Conservation (phyloP, 2,113 vertebrate genomes). For the Nesogale talazaci region DNA sequence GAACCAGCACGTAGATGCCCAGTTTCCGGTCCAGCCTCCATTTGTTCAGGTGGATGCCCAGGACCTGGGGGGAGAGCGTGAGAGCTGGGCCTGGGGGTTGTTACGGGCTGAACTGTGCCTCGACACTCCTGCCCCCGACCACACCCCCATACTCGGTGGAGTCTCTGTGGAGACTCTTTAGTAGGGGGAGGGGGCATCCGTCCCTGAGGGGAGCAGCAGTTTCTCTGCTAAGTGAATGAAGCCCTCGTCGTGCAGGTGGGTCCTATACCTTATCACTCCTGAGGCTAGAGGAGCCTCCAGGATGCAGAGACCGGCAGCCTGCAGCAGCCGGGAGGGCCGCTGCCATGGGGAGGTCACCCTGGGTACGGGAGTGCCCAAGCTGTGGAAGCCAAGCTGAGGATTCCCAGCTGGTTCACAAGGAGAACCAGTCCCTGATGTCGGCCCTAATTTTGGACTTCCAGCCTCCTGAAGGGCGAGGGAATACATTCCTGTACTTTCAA, state of each 20-base stretch:
- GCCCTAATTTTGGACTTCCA: neutral
- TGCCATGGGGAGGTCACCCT: neutral
- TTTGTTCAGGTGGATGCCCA: conserved; percentile 95
- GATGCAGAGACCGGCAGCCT: neutral
- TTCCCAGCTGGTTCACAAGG: neutral
- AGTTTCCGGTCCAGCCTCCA: conserved; percentile 96
- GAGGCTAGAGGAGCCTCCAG: neutral
- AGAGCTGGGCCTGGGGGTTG: neutral
- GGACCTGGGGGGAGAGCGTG: conserved; percentile 86
- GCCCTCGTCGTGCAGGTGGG: neutral
- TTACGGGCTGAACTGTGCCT: neutral
- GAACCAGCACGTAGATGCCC: conserved; percentile 92
- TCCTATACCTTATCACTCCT: neutral
- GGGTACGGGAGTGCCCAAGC: neutral
- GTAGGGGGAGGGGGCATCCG: neutral
- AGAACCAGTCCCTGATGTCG: neutral
- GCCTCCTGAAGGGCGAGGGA: neutral
- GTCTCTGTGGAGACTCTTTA: neutral
- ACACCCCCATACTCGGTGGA: neutral
- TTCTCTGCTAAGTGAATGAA: neutral
- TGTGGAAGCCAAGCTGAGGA: neutral
- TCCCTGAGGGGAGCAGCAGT: neutral
- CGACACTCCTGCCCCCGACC: no score
- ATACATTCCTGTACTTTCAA: neutral
- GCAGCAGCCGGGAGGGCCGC: neutral